Percentiles rank a stretch among this genome's conserved stretches.
Evolutionary conservation across 2,113 vertebrate genomes (phyloP).

Genomic region (Neofelis nebulosa): DNA sequence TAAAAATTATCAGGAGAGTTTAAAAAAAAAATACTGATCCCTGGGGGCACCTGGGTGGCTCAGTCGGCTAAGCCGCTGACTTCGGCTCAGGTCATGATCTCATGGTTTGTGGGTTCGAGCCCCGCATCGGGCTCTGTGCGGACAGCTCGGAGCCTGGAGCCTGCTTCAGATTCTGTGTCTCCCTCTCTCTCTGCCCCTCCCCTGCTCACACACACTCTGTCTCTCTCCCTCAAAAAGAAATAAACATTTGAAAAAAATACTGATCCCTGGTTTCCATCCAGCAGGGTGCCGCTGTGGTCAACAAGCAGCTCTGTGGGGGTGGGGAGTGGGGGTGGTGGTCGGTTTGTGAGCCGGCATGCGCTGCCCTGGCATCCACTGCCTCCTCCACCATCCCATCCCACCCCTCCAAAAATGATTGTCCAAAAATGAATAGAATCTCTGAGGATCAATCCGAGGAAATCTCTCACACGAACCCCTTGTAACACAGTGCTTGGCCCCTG

Average conservation of each 20-base stretch:
- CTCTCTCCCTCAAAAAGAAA: too few relatives aligned
- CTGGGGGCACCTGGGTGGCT: too few relatives aligned
- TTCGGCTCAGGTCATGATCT: too few relatives aligned
- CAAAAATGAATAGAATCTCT: not conserved
- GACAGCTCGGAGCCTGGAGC: too few relatives aligned
- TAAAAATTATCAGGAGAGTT: not conserved
- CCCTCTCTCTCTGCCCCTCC: too few relatives aligned
- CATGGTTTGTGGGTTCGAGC: too few relatives aligned
- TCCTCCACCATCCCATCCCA: not conserved
- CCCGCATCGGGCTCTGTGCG: too few relatives aligned
- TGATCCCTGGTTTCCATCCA: not conserved
- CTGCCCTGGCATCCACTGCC: not conserved
- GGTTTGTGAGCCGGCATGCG: not conserved
- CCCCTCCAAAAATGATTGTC: not conserved
- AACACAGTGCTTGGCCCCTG: not conserved
- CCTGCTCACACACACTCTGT: too few relatives aligned
- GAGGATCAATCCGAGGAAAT: not conserved
- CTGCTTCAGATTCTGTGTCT: too few relatives aligned
- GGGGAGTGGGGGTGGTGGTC: not conserved
- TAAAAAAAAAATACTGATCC: not conserved
- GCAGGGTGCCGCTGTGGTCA: not conserved
- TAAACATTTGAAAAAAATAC: too few relatives aligned
- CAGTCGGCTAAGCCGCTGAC: too few relatives aligned
- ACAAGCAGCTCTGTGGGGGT: not conserved
- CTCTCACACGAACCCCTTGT: not conserved